Conservation (phyloP, 2,888 invertebrate genomes). For the Argyresthia albistria region DNA sequence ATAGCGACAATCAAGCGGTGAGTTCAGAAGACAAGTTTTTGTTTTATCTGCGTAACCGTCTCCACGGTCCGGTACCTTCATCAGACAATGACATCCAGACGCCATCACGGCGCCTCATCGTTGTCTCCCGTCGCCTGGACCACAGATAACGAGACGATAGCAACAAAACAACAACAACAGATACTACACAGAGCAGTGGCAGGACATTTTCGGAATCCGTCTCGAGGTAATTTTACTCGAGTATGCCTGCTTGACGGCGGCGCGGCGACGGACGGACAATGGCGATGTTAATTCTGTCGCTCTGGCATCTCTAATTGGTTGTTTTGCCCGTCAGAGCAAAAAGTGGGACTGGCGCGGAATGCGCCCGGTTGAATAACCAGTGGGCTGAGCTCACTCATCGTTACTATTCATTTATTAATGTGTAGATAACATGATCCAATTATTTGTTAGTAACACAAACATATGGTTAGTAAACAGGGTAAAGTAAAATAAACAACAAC, state of each 20-base stretch:
- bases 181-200: constrained; percentile 16
- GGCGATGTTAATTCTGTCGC: constrained; percentile 51
- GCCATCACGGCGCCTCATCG: background rate
- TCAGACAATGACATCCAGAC: background rate
- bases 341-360: constrained; percentile 66
- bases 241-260: constrained; percentile 4
- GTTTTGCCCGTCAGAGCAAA: constrained; percentile 47
- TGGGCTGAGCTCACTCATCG: constrained; percentile 37
- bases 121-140: background rate
- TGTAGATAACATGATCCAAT: too few relatives aligned
- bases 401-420: too few relatives aligned
- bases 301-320: constrained; percentile 63
- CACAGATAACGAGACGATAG: constrained; percentile 1
- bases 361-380: constrained; percentile 68
- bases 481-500: too few relatives aligned
- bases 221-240: constrained; percentile 18
- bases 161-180: background rate
- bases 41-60: constrained; percentile 1
- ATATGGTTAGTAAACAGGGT: too few relatives aligned
- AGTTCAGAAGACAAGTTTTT: background rate
- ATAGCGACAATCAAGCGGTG: background rate
- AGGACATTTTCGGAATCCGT: constrained; percentile 23
- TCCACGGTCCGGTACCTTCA: background rate
- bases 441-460: too few relatives aligned
- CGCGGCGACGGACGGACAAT: constrained; percentile 29